These are phyloP conservation scores for Sardina pilchardus DNA, from an alignment of 2,113 vertebrate genomes.

Conservation along the genomic window DNA sequence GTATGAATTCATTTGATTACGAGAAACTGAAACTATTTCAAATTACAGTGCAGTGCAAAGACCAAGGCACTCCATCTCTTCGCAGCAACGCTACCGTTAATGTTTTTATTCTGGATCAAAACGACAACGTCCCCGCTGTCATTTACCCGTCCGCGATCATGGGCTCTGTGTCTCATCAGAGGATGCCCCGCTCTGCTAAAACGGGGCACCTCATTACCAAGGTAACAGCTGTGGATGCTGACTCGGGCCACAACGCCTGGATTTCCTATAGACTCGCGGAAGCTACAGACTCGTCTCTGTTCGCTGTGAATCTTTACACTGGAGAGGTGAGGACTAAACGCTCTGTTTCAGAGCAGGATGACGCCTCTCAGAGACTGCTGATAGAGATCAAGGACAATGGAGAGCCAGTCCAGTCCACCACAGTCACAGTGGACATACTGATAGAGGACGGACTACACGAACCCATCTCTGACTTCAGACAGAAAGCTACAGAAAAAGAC, in stretches of 20 bases:
- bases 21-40: slow-evolving; percentile 74
- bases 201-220: slow-evolving; percentile 70
- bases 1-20: slow-evolving; percentile 70
- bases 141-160: slow-evolving; percentile 57
- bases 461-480: slow-evolving; percentile 56
- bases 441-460: slow-evolving; percentile 69
- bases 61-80: slow-evolving; percentile 62
- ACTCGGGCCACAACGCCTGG: slow-evolving; percentile 74
- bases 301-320: slow-evolving; percentile 64
- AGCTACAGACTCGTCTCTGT: slow-evolving; percentile 62
- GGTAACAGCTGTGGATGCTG: slow-evolving; percentile 71
- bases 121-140: slow-evolving; percentile 68
- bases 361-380: slow-evolving; percentile 61
- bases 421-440: slow-evolving; percentile 64
- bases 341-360: slow-evolving; percentile 57
- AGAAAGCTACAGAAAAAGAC: slow-evolving; percentile 55
- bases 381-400: slow-evolving; percentile 69
- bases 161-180: slow-evolving; percentile 60
- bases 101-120: slow-evolving; percentile 68
- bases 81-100: slow-evolving; percentile 64
- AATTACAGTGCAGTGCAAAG: slow-evolving; percentile 70
- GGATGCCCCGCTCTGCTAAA: slow-evolving; percentile 63
- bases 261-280: slow-evolving; percentile 69
- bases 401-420: slow-evolving; percentile 67
- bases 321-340: slow-evolving; percentile 69